These are phyloP conservation scores for Acanthacorydalis orientalis DNA, from an alignment of 2,888 invertebrate genomes.

Conservation along the genomic window DNA sequence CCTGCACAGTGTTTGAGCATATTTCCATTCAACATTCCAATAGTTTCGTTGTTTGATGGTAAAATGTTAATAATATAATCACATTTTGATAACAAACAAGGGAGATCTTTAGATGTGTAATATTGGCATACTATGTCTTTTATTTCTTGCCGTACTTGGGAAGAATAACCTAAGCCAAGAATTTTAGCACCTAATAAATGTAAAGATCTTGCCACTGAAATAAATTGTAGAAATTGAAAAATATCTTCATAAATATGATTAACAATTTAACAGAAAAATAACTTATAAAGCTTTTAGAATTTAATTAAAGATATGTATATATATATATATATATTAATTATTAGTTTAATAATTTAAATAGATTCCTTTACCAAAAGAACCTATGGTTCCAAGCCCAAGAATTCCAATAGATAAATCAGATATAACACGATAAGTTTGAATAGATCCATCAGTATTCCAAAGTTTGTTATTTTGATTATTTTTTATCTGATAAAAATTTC, in stretches of 20 bases:
- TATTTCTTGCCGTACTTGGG: constrained; percentile 9
- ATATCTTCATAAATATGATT: no score
- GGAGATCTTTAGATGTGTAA: constrained; percentile 19
- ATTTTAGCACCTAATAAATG: constrained; percentile 28
- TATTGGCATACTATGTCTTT: constrained; percentile 15
- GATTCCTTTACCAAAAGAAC: constrained; percentile 14
- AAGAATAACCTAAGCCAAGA: constrained; percentile 21
- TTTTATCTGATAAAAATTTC: constrained; percentile 22
- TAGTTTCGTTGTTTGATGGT: constrained; percentile 31
- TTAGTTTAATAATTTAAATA: no score
- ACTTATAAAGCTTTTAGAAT: no score
- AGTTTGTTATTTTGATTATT: constrained; percentile 20
- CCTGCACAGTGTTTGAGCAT: constrained; percentile 28
- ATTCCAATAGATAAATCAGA: constrained; percentile 32
- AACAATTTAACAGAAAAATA: no score
- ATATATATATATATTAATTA: no score
- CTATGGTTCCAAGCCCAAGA: constrained; percentile 35
- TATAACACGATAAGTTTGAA: constrained; percentile 23
- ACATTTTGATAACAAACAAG: constrained; percentile 25
- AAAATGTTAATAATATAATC: constrained; percentile 37
- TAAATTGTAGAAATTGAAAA: background rate
- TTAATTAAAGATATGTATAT: no score
- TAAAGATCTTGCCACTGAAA: constrained; percentile 27
- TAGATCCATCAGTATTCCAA: constrained; percentile 22
- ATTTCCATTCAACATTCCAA: constrained; percentile 29